Percentiles rank a stretch among this genome's conserved stretches.
phyloP scores from a whole-genome alignment of 2,888 invertebrate genomes.

The Chelonus formosanus region DNA sequence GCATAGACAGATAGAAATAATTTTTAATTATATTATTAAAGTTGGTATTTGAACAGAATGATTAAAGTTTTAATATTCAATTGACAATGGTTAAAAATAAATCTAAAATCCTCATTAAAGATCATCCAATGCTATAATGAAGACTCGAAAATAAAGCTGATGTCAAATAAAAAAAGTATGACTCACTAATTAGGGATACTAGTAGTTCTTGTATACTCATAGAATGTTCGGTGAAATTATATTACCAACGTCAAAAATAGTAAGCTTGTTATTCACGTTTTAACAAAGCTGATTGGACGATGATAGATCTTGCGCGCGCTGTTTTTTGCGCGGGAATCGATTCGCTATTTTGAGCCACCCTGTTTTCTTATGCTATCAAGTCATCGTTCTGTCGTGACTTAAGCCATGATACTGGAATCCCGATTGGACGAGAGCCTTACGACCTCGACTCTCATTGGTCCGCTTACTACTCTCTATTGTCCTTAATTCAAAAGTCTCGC shows the following conservation, averaged over 20 bases:
- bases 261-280: slow-evolving; percentile 35
- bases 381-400: slow-evolving; percentile 40
- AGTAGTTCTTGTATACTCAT: neutral
- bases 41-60: neutral
- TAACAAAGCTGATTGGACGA: neutral
- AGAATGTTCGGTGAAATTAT: neutral
- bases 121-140: too few relatives aligned
- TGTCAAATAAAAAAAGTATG: too few relatives aligned
- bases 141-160: too few relatives aligned
- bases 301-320: slow-evolving; percentile 26
- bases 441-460: slow-evolving; percentile 35
- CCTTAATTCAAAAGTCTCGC: slow-evolving; percentile 34
- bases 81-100: too few relatives aligned
- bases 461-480: slow-evolving; percentile 3
- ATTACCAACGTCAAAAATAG: slow-evolving; percentile 1
- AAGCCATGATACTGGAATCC: neutral
- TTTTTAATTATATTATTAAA: neutral
- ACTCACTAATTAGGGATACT: too few relatives aligned
- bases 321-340: slow-evolving; percentile 54
- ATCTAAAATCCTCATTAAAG: too few relatives aligned
- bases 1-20: neutral
- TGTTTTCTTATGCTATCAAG: slow-evolving; percentile 25
- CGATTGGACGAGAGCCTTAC: slow-evolving; percentile 38
- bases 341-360: slow-evolving; percentile 41
- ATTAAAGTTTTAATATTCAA: too few relatives aligned